phyloP scores from a whole-genome alignment of 2,888 invertebrate genomes.

The Trypoxylon attenuatum region DNA sequence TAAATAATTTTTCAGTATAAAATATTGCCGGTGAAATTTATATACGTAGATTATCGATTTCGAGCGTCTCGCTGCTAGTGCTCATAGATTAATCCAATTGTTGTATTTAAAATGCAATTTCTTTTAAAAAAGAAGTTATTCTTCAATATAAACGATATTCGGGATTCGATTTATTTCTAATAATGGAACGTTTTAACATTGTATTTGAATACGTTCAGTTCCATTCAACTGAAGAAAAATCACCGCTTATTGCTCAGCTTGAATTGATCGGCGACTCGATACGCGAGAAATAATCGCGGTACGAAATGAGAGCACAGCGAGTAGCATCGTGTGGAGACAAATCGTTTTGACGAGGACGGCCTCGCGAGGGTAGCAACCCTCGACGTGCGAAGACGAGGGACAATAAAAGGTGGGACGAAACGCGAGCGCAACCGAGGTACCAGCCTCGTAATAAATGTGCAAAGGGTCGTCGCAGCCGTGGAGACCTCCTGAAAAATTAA shows the following conservation, averaged over 20 bases:
- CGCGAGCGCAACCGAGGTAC: conserved; percentile 3
- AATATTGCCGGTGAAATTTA: no score
- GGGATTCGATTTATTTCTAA: no score
- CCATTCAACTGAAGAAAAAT: no score
- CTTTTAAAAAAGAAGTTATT: not conserved
- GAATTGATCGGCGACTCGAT: not conserved
- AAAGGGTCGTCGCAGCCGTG: conserved; percentile 6
- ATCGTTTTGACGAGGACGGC: not conserved
- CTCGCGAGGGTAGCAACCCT: not conserved
- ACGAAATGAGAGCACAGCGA: not conserved
- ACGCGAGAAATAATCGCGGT: not conserved
- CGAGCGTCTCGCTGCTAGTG: no score
- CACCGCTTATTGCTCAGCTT: no score
- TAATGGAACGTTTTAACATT: no score
- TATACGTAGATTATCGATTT: no score
- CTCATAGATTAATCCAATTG: not conserved
- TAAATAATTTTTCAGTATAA: no score
- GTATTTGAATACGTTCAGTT: no score
- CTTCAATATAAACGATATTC: no score
- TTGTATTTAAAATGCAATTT: not conserved
- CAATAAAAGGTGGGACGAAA: conserved; percentile 23
- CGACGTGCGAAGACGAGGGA: not conserved
- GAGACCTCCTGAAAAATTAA: conserved; percentile 41
- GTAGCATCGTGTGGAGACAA: not conserved
- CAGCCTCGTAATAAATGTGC: conserved; percentile 12